Conservation (phyloP, 2,113 vertebrate genomes). For the Hemicordylus capensis region DNA sequence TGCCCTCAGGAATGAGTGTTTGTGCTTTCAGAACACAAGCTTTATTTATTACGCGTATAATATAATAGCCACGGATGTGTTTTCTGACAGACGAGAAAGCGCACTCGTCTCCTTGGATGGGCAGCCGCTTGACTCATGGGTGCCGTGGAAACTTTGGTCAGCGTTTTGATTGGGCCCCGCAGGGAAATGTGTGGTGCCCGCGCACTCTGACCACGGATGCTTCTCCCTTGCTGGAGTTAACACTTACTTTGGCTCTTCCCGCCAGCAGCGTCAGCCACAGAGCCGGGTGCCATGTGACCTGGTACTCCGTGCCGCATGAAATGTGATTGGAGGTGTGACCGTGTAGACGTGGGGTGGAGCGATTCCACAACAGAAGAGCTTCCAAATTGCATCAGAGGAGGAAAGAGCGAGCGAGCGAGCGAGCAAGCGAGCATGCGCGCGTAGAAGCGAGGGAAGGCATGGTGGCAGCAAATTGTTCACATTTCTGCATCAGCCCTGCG, state of each 20-base stretch:
- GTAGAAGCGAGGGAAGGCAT: not conserved
- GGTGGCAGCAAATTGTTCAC: not conserved
- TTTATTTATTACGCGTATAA: not conserved
- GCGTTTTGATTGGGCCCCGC: not conserved
- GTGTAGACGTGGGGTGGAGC: not conserved
- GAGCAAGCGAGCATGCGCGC: too few relatives aligned
- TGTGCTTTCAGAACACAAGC: not conserved
- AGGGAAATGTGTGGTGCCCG: not conserved
- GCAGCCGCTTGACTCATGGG: too few relatives aligned
- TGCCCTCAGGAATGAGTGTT: not conserved
- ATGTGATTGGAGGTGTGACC: constrained; percentile 9
- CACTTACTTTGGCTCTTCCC: not conserved
- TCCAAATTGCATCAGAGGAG: not conserved
- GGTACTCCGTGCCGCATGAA: not conserved
- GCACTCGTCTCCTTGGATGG: not conserved
- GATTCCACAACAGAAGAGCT: not conserved
- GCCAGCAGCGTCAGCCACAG: not conserved
- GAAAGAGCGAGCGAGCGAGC: not conserved
- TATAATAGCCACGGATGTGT: not conserved
- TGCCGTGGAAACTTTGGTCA: too few relatives aligned
- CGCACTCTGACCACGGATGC: too few relatives aligned
- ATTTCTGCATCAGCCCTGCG: not conserved
- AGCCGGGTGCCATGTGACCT: not conserved
- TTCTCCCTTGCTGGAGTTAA: not conserved
- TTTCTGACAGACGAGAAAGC: not conserved